Conservation (phyloP, 1,140 invertebrate species). For the Tetranychus cinnabarinus region DNA sequence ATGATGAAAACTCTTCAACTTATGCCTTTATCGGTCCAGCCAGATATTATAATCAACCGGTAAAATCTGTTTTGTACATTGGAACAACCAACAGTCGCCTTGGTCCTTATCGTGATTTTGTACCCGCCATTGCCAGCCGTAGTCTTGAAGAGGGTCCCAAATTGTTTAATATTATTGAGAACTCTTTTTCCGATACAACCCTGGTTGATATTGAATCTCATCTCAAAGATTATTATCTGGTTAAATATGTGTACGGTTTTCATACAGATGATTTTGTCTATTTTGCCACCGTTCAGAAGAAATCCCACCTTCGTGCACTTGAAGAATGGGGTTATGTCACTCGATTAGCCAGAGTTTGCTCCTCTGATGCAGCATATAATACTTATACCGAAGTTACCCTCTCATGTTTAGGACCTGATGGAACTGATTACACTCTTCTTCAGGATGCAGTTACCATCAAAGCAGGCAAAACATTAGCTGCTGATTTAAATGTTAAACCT, state of each 20-base stretch:
- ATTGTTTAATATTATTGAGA: constrained; percentile 38
- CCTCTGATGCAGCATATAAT: constrained; percentile 76
- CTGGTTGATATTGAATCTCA: constrained; percentile 78
- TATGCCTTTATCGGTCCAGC: constrained; percentile 84
- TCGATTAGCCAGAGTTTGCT: constrained; percentile 66
- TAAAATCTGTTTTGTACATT: constrained; percentile 63
- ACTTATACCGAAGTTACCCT: constrained; percentile 78
- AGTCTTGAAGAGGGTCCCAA: constrained; percentile 34
- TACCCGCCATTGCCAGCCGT: constrained; percentile 70
- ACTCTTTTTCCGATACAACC: constrained; percentile 57
- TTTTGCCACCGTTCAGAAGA: constrained; percentile 80
- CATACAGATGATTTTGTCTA: constrained; percentile 81
- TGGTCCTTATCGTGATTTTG: constrained; percentile 73
- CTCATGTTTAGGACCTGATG: constrained; percentile 41
- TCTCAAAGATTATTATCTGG: constrained; percentile 57
- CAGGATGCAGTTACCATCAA: constrained; percentile 64
- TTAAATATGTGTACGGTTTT: constrained; percentile 86
- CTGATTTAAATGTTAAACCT: constrained; percentile 38
- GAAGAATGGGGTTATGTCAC: constrained; percentile 78
- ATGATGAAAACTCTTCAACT: constrained; percentile 68
- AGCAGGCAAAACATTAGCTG: constrained; percentile 62
- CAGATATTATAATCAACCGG: constrained; percentile 42
- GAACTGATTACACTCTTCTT: constrained; percentile 54
- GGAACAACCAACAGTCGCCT: constrained; percentile 79
- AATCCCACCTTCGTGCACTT: constrained; percentile 50